A percentile compares a stretch with the other conserved stretches of the same genome.
Evolutionary conservation across 2,888 invertebrate species (phyloP).

Genomic region (Rhagonycha fulva): DNA sequence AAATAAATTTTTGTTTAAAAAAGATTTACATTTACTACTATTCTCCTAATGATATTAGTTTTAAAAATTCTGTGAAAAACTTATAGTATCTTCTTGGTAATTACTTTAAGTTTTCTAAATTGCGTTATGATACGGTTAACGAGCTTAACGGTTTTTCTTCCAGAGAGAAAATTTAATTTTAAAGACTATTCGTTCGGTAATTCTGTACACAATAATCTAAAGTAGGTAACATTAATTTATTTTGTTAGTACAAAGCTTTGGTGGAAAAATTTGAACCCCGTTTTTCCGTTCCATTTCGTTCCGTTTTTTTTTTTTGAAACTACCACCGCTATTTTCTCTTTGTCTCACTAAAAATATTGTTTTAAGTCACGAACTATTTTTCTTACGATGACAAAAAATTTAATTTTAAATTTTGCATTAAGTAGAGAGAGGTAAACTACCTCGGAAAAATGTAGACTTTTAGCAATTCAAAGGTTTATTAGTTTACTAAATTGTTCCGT

Average conservation of each 20-base stretch:
- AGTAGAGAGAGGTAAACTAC: neutral
- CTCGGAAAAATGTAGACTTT: neutral
- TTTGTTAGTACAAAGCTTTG: neutral
- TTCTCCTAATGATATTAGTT: neutral
- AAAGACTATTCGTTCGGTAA: neutral
- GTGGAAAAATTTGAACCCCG: neutral
- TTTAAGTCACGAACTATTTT: neutral
- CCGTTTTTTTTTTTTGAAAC: neutral
- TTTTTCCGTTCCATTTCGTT: neutral
- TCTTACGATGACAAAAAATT: neutral
- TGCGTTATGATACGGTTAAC: neutral
- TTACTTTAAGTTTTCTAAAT: neutral
- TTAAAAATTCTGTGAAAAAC: neutral
- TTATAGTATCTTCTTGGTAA: neutral
- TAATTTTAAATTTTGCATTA: neutral
- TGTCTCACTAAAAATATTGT: neutral
- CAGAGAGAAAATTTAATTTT: neutral
- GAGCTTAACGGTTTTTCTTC: neutral
- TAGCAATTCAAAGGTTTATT: neutral
- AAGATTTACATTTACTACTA: neutral
- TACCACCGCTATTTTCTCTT: neutral
- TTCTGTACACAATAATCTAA: neutral
- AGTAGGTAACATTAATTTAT: neutral
- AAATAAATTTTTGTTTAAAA: neutral
- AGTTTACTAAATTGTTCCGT: neutral